These are phyloP conservation scores for Cataglyphis albicans DNA, from an alignment of 2,888 invertebrate species.

Conservation along the genomic window DNA sequence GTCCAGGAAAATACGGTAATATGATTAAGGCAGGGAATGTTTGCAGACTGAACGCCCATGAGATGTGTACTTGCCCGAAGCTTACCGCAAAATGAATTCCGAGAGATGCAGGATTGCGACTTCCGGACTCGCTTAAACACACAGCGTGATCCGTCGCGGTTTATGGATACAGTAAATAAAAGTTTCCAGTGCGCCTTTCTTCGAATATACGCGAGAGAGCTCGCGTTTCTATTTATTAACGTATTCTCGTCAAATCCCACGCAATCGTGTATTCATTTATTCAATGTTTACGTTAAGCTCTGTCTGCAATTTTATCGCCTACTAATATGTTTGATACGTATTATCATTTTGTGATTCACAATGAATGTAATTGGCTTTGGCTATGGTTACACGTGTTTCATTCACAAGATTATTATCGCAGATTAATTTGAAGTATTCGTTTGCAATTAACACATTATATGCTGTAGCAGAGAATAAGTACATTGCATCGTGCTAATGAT, in stretches of 20 bases:
- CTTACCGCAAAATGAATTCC: slow-evolving; percentile 61
- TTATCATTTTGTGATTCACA: neutral
- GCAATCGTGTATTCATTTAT: slow-evolving; percentile 5
- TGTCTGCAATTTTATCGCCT: neutral
- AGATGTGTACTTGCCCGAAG: slow-evolving; percentile 59
- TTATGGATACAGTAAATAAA: slow-evolving; percentile 37
- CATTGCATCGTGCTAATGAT: slow-evolving; percentile 34
- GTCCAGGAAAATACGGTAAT: slow-evolving; percentile 70
- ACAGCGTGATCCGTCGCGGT: neutral
- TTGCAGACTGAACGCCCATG: slow-evolving; percentile 62
- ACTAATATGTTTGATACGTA: neutral
- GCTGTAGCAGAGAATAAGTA: slow-evolving; percentile 7
- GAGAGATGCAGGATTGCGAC: slow-evolving; percentile 57
- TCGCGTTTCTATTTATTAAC: neutral
- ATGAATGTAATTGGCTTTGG: slow-evolving; percentile 14
- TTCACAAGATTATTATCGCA: slow-evolving; percentile 17
- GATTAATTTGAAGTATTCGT: slow-evolving; percentile 29
- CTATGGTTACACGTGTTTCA: neutral
- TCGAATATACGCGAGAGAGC: slow-evolving; percentile 1
- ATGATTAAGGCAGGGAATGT: slow-evolving; percentile 69
- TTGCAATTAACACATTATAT: slow-evolving; percentile 37
- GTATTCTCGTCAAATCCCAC: neutral
- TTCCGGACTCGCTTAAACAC: slow-evolving; percentile 28
- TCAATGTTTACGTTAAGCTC: neutral
- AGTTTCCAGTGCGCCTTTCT: neutral